Evolutionary conservation across 2,888 invertebrate genomes (phyloP).

Genomic region (Thumatha senex): DNA sequence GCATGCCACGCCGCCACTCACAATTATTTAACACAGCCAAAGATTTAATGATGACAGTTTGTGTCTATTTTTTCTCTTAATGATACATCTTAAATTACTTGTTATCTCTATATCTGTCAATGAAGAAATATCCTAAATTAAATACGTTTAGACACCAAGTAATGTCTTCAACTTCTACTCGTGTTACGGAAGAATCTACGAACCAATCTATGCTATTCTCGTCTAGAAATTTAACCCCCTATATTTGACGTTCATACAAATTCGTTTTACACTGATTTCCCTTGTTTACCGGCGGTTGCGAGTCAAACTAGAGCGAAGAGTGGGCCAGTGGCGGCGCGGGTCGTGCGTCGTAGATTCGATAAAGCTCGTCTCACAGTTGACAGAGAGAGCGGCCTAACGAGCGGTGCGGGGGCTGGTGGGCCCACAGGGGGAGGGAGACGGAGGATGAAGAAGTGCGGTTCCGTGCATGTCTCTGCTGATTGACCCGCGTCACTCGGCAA

Average conservation of each 20-base stretch:
- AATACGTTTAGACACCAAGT: too few relatives aligned
- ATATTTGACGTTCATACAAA: slow-evolving; percentile 68
- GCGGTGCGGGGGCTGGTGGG: slow-evolving; percentile 59
- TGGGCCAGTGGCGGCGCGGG: slow-evolving; percentile 70
- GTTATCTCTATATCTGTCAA: neutral
- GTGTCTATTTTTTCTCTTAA: neutral
- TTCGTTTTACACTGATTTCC: slow-evolving; percentile 78
- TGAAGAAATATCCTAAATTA: too few relatives aligned
- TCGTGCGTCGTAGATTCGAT: slow-evolving; percentile 83
- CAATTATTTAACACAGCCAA: slow-evolving; percentile 53
- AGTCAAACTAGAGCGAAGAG: slow-evolving; percentile 76
- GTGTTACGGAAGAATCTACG: too few relatives aligned
- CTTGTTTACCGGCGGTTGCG: slow-evolving; percentile 78
- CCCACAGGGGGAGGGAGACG: slow-evolving; percentile 38
- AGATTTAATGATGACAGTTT: slow-evolving; percentile 21
- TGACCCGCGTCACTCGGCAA: slow-evolving; percentile 84
- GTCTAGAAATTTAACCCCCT: slow-evolving; percentile 40
- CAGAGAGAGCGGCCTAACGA: slow-evolving; percentile 80
- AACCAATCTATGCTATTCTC: too few relatives aligned
- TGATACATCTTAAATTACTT: neutral
- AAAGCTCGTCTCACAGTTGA: slow-evolving; percentile 82
- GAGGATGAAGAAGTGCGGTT: slow-evolving; percentile 81
- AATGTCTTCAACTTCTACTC: too few relatives aligned
- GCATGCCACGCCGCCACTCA: slow-evolving; percentile 54
- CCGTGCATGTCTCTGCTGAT: slow-evolving; percentile 84